phyloP scores from a whole-genome alignment of 2,888 invertebrate genomes.

The Eubasilissa splendida region DNA sequence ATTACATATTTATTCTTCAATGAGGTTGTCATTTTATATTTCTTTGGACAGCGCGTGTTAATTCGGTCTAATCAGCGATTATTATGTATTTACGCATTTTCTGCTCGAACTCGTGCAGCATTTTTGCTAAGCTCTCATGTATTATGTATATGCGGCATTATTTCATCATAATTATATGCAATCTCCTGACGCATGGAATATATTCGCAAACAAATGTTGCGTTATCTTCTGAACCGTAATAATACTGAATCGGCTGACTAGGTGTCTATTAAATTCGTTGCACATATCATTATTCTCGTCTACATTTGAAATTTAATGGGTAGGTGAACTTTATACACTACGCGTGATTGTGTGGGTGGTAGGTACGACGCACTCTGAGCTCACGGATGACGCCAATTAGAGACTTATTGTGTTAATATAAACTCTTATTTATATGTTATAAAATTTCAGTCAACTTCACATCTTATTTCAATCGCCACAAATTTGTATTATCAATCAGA shows the following conservation, averaged over 20 bases:
- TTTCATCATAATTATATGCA: slow-evolving; percentile 15
- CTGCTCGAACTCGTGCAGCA: neutral
- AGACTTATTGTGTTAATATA: too few relatives aligned
- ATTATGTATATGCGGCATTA: neutral
- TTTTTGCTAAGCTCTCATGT: slow-evolving; percentile 1
- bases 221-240: neutral
- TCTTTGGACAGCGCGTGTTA: neutral
- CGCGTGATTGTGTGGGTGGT: too few relatives aligned
- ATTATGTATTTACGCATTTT: slow-evolving; percentile 1
- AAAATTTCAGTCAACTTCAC: too few relatives aligned
- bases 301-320: too few relatives aligned
- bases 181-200: neutral
- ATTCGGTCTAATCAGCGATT: neutral
- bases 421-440: too few relatives aligned
- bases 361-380: too few relatives aligned
- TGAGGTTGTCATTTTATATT: neutral
- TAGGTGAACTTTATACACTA: too few relatives aligned
- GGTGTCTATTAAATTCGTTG: too few relatives aligned
- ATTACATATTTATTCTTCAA: neutral
- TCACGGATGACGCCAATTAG: too few relatives aligned
- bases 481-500: too few relatives aligned
- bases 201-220: neutral
- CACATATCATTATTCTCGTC: too few relatives aligned
- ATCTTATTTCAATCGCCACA: too few relatives aligned
- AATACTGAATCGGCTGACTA: neutral